Base-by-base conservation (phyloP, 2,113 vertebrate genomes). In the Oxyura jamaicensis region DNA sequence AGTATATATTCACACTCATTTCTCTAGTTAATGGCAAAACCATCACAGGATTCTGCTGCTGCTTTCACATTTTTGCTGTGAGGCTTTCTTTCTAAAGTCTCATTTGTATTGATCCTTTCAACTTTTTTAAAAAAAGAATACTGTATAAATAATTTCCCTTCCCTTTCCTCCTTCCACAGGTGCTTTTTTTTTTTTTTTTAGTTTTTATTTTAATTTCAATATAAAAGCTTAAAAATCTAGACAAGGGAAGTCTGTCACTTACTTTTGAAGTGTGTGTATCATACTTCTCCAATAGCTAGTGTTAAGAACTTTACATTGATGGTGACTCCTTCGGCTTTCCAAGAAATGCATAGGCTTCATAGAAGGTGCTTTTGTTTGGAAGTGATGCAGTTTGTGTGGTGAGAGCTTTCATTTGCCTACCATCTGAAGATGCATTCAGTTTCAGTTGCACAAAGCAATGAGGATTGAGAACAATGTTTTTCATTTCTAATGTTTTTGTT, bases 81-180 rank as follows among this genome's bases (percentile, higher is more conserved):
- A 68, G 60, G 5, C 35, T 95, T 83, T 65, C 23, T 66, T 90
- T 95, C 79, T 90, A 50, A 86, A 81, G 42, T 41, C 55, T 2
- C 33, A 33, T 81, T 94, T 81, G 15, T 90, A 83, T 86, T 68
- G 80, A 91, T 93, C 60, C 39, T 81, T 90, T n/a, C 69, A 90
- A 83, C 35, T 87, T 91, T 53, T 83, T 74, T 46, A 67, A 81
- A 71, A 71, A 81, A 93, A 88, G 66, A 83, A 67, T 81, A 53
- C 44, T 56, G 18, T 84, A 88, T 83, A 95, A 94, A 91, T 94
- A 83, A 88, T 93, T 90, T 86, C 48, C 67, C 11, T 92, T 73
- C 46, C 46, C 20, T 46, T 46, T 46, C 46, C 46, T 46, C 48
- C 29, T 88, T 86, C 72, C 25, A 68, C 44, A 77, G 68, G 44